Evolutionary conservation across 2,888 invertebrate genomes (phyloP).

Genomic region (Polydrusus tereticollis): DNA sequence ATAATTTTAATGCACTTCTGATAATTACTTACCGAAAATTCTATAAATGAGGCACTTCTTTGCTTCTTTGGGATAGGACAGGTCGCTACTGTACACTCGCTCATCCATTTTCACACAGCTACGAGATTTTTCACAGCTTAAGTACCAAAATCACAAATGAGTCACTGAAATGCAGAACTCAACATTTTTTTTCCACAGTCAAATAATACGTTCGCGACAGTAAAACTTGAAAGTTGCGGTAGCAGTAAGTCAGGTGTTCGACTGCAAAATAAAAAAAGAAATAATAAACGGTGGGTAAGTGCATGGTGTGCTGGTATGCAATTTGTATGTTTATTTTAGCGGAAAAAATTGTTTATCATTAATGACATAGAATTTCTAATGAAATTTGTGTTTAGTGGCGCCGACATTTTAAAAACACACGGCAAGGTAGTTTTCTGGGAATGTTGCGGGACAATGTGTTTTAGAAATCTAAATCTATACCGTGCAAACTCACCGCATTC

Average conservation of each 20-base stretch:
- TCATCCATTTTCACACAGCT: constrained; percentile 42
- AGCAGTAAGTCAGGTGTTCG: constrained; percentile 14
- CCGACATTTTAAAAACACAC: neutral
- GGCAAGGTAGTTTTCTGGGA: neutral
- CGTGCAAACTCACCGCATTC: no score
- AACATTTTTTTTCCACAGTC: neutral
- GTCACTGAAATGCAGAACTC: neutral
- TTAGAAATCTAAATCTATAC: neutral
- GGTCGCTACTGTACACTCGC: constrained; percentile 57
- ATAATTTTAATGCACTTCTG: neutral
- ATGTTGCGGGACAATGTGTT: constrained; percentile 1
- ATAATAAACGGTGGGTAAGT: neutral
- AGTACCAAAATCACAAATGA: constrained; percentile 1
- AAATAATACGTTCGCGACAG: neutral
- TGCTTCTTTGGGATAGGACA: constrained; percentile 65
- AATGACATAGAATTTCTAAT: neutral
- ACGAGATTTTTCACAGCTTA: constrained; percentile 9
- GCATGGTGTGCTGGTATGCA: neutral
- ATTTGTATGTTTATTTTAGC: constrained; percentile 9
- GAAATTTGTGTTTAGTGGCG: neutral
- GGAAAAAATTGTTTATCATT: constrained; percentile 11
- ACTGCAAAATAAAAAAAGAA: constrained; percentile 11
- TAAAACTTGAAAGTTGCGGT: neutral
- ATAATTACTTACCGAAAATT: constrained; percentile 55
- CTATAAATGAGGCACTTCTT: constrained; percentile 65